These are phyloP conservation scores for Synergus laeviventris DNA, from an alignment of 2,888 invertebrate species.

Conservation along the genomic window DNA sequence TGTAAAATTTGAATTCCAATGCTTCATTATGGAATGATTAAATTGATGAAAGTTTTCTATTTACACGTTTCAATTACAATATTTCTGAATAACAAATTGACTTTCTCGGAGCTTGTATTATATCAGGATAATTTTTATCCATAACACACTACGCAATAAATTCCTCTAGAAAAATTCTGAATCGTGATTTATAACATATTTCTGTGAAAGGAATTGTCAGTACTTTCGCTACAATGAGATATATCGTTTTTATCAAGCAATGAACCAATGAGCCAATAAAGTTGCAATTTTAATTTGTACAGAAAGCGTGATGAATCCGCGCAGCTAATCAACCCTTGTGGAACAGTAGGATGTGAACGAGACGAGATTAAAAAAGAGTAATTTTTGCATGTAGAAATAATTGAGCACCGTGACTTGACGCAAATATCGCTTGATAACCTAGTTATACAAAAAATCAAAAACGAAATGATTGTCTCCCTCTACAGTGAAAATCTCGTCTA, in stretches of 20 bases:
- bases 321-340: neutral
- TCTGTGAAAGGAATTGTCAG: neutral
- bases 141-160: neutral
- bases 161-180: neutral
- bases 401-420: neutral
- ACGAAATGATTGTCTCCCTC: neutral
- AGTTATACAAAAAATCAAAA: neutral
- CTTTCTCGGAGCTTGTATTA: neutral
- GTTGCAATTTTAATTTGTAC: slow-evolving; percentile 6
- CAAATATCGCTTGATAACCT: neutral
- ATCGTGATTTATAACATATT: neutral
- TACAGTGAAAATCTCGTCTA: neutral
- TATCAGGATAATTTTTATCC: neutral
- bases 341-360: neutral
- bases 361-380: slow-evolving; percentile 20
- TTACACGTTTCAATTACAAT: neutral
- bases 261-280: neutral
- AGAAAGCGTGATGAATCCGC: slow-evolving; percentile 6
- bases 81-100: neutral
- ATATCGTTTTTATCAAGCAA: neutral
- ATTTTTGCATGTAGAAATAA: slow-evolving; percentile 20
- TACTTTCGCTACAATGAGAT: neutral
- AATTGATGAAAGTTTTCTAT: no score
- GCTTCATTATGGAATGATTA: no score
- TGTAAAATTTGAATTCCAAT: no score